Evolutionary conservation across 2,113 vertebrate species (phyloP).

Genomic region (Scortum barcoo): DNA sequence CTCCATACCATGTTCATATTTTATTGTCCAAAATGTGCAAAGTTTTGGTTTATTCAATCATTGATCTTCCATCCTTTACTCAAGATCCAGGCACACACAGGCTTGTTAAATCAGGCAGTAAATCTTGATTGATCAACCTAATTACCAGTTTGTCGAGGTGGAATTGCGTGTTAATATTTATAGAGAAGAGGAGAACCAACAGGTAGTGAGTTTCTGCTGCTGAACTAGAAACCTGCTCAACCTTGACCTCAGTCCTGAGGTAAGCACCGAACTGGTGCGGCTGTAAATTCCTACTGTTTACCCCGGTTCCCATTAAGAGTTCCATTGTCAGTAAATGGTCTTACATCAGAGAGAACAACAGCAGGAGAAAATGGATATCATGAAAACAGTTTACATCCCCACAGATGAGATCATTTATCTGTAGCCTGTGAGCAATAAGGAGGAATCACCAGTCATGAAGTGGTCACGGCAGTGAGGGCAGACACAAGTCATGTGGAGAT

Average conservation of each 20-base stretch:
- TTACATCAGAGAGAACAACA: constrained; percentile 40
- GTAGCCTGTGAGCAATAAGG: constrained; percentile 37
- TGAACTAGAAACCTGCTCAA: background rate
- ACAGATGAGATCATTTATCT: constrained; percentile 47
- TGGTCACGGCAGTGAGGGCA: constrained; percentile 17
- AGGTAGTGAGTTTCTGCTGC: background rate
- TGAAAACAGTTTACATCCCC: constrained; percentile 40
- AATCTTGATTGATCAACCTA: background rate
- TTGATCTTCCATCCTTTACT: background rate
- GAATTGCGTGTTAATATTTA: background rate
- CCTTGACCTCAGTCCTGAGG: background rate
- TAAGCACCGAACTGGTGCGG: constrained; percentile 1
- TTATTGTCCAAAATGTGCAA: background rate
- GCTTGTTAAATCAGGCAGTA: background rate
- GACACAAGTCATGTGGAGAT: constrained; percentile 27
- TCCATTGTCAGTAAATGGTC: constrained; percentile 20
- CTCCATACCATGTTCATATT: background rate
- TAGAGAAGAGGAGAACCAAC: background rate
- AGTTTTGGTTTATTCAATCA: background rate
- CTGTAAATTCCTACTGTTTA: constrained; percentile 1
- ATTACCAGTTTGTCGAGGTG: background rate
- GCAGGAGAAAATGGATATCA: constrained; percentile 18
- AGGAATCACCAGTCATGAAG: constrained; percentile 14
- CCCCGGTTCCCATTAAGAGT: constrained; percentile 35
- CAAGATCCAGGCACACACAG: background rate